Base-by-base conservation (phyloP, 2,888 invertebrate species). In the Sarcophaga caerulescens region DNA sequence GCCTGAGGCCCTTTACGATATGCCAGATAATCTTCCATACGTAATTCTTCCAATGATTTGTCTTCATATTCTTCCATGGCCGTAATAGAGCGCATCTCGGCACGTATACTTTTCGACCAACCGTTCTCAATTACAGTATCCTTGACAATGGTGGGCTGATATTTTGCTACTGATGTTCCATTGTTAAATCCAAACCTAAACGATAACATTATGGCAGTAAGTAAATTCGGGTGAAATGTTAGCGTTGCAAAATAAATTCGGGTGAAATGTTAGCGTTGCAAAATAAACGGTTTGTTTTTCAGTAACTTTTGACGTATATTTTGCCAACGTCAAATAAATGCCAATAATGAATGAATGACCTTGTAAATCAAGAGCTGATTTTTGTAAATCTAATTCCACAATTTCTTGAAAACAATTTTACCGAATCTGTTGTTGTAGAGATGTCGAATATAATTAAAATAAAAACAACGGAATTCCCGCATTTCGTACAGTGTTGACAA, bases 51-150 rank as follows among this genome's bases (percentile, higher is more conserved):
- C 35, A 99, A 93, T 0, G 98, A 98, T 93, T 99, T 99, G 71
- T 92, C 93, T 91, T 99, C 99, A 92, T 99, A 99, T 92, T 99
- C 99, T 94, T 99, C 98, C 99, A 99, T 99, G 83, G 98, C 98
- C 0, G 98, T 98, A 85, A 99, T 99, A 92, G 99, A 99, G 91
- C 99, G 97, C 92, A 99, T 98, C 89, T 98, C 96, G 0, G 99
- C 99, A 89, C 95, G 97, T 88, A 99, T 98, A 88, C 95, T 97
- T 90, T 96, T 96, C 3, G 97, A 95, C 3, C 95, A 95, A 0
- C 98, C 98, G 88, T 96, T 96, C 93, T 99, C 98, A 90, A 98
- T 95, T 94, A 99, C 96, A 0, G 98, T 97, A 91, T 99, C 99
- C 0, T 96, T 97, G 2, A 98, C 98, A 45, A 96, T 95, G 0